A percentile compares a stretch with the other conserved stretches of the same genome.
phyloP scores from a whole-genome alignment of 2,888 invertebrate genomes.

The Prosopocoilus inquinatus region DNA sequence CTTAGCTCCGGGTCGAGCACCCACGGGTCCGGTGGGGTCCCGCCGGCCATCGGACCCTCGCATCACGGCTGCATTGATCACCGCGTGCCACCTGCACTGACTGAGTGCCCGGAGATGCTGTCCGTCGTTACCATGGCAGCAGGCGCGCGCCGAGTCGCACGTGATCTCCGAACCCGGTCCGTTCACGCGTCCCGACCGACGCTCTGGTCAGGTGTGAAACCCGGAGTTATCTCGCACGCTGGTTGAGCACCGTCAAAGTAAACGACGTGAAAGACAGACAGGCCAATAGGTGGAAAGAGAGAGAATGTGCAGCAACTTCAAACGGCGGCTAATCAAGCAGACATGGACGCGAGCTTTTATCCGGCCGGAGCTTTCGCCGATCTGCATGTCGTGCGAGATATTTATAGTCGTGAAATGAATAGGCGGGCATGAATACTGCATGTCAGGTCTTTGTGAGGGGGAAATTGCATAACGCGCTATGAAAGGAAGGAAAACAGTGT shows the following conservation, averaged over 20 bases:
- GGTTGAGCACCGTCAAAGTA: slow-evolving; percentile 33
- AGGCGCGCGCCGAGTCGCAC: slow-evolving; percentile 47
- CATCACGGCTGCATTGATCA: slow-evolving; percentile 46
- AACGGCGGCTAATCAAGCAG: slow-evolving; percentile 28
- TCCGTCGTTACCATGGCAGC: slow-evolving; percentile 39
- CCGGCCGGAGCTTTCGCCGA: slow-evolving; percentile 19
- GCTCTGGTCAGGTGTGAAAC: slow-evolving; percentile 30
- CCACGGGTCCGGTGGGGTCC: slow-evolving; percentile 49
- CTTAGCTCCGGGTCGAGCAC: slow-evolving; percentile 77
- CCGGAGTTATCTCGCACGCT: slow-evolving; percentile 33
- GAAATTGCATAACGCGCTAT: slow-evolving; percentile 21
- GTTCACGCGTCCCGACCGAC: slow-evolving; percentile 32
- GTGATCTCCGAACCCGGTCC: slow-evolving; percentile 51
- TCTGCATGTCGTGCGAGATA: slow-evolving; percentile 1
- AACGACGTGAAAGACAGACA: slow-evolving; percentile 11
- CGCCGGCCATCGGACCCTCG: slow-evolving; percentile 49
- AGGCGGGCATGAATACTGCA: slow-evolving; percentile 24
- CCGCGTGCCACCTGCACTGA: slow-evolving; percentile 48
- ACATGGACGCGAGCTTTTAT: slow-evolving; percentile 21
- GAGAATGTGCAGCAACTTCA: slow-evolving; percentile 49
- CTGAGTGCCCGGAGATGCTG: slow-evolving; percentile 47
- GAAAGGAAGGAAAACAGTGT: slow-evolving; percentile 18
- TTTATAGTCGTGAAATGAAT: slow-evolving; percentile 17
- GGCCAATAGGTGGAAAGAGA: slow-evolving; percentile 15
- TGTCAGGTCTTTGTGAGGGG: slow-evolving; percentile 20